Evolutionary conservation across 2,113 vertebrate genomes (phyloP), one percentile per base, ranked within the genome.

Genomic region (Ochotona princeps): DNA sequence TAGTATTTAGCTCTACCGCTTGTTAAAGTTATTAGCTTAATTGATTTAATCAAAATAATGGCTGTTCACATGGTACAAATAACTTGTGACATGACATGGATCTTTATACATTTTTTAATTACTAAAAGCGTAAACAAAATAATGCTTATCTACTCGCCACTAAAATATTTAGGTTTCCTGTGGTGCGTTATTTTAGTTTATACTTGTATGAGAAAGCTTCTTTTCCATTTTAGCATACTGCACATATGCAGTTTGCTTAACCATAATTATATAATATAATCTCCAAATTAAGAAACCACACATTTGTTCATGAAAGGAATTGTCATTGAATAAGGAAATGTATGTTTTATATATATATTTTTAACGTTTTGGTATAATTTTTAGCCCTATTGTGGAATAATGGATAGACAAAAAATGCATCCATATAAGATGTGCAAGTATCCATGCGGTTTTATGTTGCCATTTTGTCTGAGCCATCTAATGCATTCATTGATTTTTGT

Each of bases 21-120:
- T 87, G 82, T 96, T 96, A 96, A 94, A 66, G 76, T 94, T 96
- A 92, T 97, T 96, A 95, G 80, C 54, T 94, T 94, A 93, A 96
- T 97, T 89, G 92, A 89, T 96, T 97, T 94, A 97, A 96, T 96
- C 95, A 96, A 97, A 97, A 96, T 94, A 97, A 96, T 96, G 79
- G 92, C 83, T 94, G 20, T 96, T 91, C 61, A 93, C 76, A 96
- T 78, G 65, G 72, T 78, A 66, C 79, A 92, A 95, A 87, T 96
- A 83, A 92, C 63, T 79, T 70, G 38, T 93, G 87, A 91, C 86
- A 91, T 92, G 92, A 92, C 73, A 93, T 90, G 69, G 13, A 92
- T 95, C 54, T 95, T 90, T 93, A 92, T 69, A 38, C 79, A 13
- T 83, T 74, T 94, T 95, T 86, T 44, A 44, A 63, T 23, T 44